phyloP scores from a whole-genome alignment of 2,888 invertebrate genomes.

The Drosophila eohydei region DNA sequence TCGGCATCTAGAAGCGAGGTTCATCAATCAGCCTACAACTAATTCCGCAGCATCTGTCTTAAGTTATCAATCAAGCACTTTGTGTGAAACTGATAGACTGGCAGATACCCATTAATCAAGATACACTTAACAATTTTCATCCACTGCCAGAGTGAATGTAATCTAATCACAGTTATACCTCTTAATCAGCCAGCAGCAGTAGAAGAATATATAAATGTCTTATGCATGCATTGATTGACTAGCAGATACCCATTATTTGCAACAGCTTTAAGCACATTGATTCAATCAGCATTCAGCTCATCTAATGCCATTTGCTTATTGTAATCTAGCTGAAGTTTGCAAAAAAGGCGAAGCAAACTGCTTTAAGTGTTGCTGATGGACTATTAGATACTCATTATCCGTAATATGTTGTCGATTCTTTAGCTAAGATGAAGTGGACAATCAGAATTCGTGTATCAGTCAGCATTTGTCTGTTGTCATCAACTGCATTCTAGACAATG shows the following conservation, averaged over 20 bases:
- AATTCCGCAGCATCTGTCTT: neutral
- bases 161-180: too few species aligned
- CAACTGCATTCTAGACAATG: neutral
- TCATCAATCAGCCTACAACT: neutral
- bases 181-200: neutral
- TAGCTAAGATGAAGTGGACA: neutral
- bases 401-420: neutral
- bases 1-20: neutral
- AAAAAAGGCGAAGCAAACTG: neutral
- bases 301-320: constrained; percentile 37
- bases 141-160: neutral
- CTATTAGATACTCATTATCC: neutral
- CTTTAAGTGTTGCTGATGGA: neutral
- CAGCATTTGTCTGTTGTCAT: neutral
- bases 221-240: neutral
- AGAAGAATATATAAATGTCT: fast-evolving
- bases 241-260: neutral
- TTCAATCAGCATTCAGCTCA: neutral
- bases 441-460: neutral
- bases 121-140: neutral
- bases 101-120: neutral
- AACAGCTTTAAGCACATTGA: too few species aligned
- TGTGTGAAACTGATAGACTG: neutral
- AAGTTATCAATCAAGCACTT: neutral
- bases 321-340: constrained; percentile 36